Percentiles rank a stretch among this genome's conserved stretches.
Conservation (phyloP, 1,140 invertebrate genomes). For the Probaryconus sp. region DNA sequence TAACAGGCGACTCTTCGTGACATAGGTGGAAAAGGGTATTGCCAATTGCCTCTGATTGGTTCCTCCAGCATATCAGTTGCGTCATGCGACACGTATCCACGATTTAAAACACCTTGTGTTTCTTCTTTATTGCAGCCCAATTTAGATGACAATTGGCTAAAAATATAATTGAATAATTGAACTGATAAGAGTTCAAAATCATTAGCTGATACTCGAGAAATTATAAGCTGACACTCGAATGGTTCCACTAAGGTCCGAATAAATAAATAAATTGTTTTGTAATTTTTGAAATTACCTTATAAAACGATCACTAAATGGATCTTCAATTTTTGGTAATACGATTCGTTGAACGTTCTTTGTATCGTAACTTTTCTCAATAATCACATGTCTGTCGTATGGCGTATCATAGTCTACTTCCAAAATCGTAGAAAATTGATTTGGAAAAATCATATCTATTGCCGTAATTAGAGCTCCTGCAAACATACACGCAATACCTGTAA, state of each 20-base stretch:
- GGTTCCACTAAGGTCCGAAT: too few species aligned
- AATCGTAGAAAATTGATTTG: constrained; percentile 94
- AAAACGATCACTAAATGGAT: constrained; percentile 72
- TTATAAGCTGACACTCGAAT: too few species aligned
- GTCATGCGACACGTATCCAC: constrained; percentile 69
- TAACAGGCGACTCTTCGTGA: constrained; percentile 63
- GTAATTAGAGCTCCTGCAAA: constrained; percentile 87
- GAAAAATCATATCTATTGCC: constrained; percentile 90
- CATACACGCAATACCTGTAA: constrained; percentile 86
- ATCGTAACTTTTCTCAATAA: constrained; percentile 92
- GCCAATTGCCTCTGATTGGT: constrained; percentile 70
- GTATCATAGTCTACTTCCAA: constrained; percentile 96
- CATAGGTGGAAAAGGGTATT: constrained; percentile 73
- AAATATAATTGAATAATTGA: constrained; percentile 42
- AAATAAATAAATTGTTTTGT: background rate
- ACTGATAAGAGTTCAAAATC: too few species aligned
- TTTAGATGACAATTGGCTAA: constrained; percentile 72
- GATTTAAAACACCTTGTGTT: constrained; percentile 71
- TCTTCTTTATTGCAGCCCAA: constrained; percentile 68
- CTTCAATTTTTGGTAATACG: constrained; percentile 78
- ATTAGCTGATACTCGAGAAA: too few species aligned
- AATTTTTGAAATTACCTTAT: constrained; percentile 63
- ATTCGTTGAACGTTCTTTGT: constrained; percentile 82
- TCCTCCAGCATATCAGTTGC: constrained; percentile 66
- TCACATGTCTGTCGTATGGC: constrained; percentile 93